phyloP scores from a whole-genome alignment of 1,140 invertebrate genomes.

The Macrocentrus cingulum region DNA sequence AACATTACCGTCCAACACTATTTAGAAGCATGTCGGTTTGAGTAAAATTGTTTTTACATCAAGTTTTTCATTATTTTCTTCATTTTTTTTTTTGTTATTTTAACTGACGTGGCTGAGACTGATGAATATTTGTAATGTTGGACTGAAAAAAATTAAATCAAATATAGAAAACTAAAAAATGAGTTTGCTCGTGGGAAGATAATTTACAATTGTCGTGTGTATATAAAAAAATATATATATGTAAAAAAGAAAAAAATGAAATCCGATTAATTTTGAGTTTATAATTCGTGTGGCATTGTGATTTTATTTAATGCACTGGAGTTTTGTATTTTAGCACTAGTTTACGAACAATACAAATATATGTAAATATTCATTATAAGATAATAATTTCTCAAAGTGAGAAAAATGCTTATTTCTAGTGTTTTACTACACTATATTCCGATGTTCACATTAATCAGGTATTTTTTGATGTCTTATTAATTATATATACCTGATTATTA shows the following conservation, averaged over 20 bases:
- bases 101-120: neutral
- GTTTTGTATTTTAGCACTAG: slow-evolving; percentile 58
- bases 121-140: slow-evolving; percentile 24
- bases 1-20: slow-evolving; percentile 55
- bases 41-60: slow-evolving; percentile 44
- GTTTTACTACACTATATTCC: slow-evolving; percentile 54
- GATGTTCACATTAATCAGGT: slow-evolving; percentile 31
- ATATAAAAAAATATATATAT: neutral
- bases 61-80: slow-evolving; percentile 23
- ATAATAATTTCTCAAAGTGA: slow-evolving; percentile 42
- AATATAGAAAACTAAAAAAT: neutral
- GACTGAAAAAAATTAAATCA: slow-evolving; percentile 14
- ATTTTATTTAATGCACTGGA: slow-evolving; percentile 45
- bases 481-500: no score
- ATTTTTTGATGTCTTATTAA: no score
- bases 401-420: slow-evolving; percentile 48
- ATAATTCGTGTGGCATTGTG: no score
- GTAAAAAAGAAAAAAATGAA: neutral
- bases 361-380: slow-evolving; percentile 56
- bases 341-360: slow-evolving; percentile 58
- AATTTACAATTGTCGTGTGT: neutral
- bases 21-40: slow-evolving; percentile 49
- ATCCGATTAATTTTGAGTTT: no score
- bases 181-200: neutral
- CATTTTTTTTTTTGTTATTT: slow-evolving; percentile 22